A percentile compares a stretch with the other conserved stretches of the same genome.
phyloP scores from a whole-genome alignment of 2,797 vertebrate species.

The Chelonia mydas region DNA sequence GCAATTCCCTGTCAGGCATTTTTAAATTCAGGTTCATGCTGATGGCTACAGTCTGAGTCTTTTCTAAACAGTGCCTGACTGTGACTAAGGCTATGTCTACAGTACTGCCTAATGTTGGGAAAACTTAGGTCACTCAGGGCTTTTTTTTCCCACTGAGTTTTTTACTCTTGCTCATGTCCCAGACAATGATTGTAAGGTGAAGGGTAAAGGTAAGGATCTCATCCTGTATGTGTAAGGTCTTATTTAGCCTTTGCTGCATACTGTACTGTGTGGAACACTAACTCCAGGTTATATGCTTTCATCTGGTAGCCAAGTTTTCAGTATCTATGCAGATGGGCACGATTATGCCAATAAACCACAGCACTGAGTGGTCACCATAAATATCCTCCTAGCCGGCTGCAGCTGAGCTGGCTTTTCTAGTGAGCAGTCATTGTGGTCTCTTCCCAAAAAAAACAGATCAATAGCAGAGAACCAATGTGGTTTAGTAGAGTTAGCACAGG shows the following conservation, averaged over 20 bases:
- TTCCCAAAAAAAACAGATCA: accelerated
- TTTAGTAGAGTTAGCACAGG: neutral
- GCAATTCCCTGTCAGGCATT: conserved; percentile 13
- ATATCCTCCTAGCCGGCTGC: neutral
- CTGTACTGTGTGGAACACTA: neutral
- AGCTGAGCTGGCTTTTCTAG: neutral
- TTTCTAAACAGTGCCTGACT: conserved; percentile 1
- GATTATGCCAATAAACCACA: neutral
- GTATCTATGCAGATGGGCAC: neutral
- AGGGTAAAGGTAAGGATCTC: neutral
- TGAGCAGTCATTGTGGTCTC: neutral
- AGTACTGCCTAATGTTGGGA: no score
- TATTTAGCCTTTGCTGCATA: neutral
- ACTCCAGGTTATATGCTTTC: neutral
- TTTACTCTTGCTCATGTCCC: neutral
- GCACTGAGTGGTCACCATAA: neutral
- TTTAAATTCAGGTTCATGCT: conserved; percentile 26
- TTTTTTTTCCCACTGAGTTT: neutral
- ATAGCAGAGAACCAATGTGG: neutral
- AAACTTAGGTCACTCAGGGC: no score
- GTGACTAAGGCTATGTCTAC: neutral
- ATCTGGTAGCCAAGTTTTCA: neutral
- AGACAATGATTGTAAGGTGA: neutral
- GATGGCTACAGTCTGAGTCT: neutral
- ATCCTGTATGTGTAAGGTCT: neutral